A percentile compares a stretch with the other conserved stretches of the same genome.
Evolutionary conservation across 1,140 invertebrate species (phyloP).

Genomic region (Euglossa dilemma): DNA sequence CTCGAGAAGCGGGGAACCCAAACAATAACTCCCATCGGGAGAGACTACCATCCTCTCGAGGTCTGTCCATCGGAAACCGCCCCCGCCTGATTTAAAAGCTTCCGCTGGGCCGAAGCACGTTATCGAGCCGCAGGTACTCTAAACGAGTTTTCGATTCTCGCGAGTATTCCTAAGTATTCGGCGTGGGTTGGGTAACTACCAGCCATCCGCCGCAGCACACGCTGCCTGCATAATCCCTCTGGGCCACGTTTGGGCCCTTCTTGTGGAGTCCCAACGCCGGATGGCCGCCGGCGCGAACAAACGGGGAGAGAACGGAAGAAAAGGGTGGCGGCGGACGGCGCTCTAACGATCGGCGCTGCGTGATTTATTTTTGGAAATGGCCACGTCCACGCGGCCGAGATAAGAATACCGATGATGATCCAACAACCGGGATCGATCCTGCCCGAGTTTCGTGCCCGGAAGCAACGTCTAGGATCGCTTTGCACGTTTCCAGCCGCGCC

Average conservation of each 20-base stretch:
- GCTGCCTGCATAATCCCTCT: conserved; percentile 69
- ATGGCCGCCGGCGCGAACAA: conserved; percentile 35
- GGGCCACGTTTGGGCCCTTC: conserved; percentile 48
- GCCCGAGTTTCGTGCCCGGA: conserved; percentile 58
- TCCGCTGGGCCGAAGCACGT: conserved; percentile 27
- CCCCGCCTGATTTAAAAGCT: conserved; percentile 53
- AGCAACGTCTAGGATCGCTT: conserved; percentile 68
- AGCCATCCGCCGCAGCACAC: conserved; percentile 56
- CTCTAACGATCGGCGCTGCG: conserved; percentile 72
- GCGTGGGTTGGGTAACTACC: conserved; percentile 70
- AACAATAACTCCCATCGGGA: conserved; percentile 22
- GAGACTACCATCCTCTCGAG: neutral
- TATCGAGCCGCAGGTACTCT: conserved; percentile 37
- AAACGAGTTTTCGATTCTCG: conserved; percentile 59
- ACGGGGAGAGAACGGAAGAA: neutral
- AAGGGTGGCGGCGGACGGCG: neutral
- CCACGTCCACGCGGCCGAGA: conserved; percentile 52
- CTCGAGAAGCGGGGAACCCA: neutral
- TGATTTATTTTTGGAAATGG: conserved; percentile 76
- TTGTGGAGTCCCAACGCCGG: conserved; percentile 15
- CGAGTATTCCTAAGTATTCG: conserved; percentile 46
- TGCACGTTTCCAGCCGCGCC: conserved; percentile 65
- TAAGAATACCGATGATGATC: conserved; percentile 58
- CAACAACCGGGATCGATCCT: neutral
- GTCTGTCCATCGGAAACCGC: conserved; percentile 29